phyloP scores from a whole-genome alignment of 2,888 invertebrate genomes.

The Therioaphis trifolii region DNA sequence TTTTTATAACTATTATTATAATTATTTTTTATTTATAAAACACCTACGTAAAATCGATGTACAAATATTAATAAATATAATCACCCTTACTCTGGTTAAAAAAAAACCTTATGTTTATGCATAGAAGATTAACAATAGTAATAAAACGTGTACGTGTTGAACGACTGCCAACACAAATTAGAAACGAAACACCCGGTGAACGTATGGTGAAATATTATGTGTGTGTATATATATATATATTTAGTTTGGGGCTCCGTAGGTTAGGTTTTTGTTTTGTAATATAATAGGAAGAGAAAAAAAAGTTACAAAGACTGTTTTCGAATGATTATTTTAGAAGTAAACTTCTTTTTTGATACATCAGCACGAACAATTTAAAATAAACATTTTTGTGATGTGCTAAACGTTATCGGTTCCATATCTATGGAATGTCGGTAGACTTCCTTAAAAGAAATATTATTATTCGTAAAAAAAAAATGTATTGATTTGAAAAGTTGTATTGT shows the following conservation, averaged over 20 bases:
- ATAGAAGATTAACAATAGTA: conserved; percentile 31
- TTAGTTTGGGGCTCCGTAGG: conserved; percentile 14
- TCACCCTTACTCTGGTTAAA: too few species aligned
- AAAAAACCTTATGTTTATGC: neutral
- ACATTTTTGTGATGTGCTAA: conserved; percentile 8
- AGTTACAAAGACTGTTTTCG: neutral
- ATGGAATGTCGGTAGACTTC: conserved; percentile 48
- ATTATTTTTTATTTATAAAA: too few species aligned
- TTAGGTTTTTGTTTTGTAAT: neutral
- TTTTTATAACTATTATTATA: too few species aligned
- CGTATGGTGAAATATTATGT: neutral
- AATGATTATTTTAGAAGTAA: conserved; percentile 16
- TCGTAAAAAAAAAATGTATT: conserved; percentile 35
- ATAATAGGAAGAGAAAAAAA: neutral
- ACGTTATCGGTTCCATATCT: conserved; percentile 36
- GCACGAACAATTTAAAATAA: conserved; percentile 31
- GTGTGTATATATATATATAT: neutral
- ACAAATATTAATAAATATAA: too few species aligned
- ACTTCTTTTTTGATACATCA: conserved; percentile 24
- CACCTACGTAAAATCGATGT: too few species aligned
- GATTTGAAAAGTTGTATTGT: conserved; percentile 38
- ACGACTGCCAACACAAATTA: conserved; percentile 41
- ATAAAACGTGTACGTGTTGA: conserved; percentile 36
- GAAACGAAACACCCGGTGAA: conserved; percentile 50
- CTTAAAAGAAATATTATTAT: conserved; percentile 39